phyloP scores from a whole-genome alignment of 2,888 invertebrate genomes.

The Lamellibrachia columna region DNA sequence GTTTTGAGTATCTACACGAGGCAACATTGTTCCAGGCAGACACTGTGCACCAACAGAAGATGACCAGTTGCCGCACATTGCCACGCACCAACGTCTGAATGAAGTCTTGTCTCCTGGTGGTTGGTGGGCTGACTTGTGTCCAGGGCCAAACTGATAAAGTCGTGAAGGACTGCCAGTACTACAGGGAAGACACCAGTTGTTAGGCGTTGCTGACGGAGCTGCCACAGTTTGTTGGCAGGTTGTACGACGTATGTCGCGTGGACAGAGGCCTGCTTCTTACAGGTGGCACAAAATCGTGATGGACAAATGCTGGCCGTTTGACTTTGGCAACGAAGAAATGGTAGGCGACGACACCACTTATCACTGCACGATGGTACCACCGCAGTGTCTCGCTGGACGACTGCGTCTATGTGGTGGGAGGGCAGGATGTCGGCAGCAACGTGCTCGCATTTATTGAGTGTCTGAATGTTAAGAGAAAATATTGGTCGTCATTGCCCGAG shows the following conservation, averaged over 20 bases:
- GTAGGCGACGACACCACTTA: slow-evolving; percentile 34
- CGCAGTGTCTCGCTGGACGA: slow-evolving; percentile 31
- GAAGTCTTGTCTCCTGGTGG: slow-evolving; percentile 26
- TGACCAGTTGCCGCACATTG: slow-evolving; percentile 25
- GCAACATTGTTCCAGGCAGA: slow-evolving; percentile 34
- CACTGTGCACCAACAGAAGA: slow-evolving; percentile 33
- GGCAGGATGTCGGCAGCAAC: not conserved
- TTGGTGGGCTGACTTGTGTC: slow-evolving; percentile 33
- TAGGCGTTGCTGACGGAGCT: slow-evolving; percentile 37
- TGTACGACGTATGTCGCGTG: slow-evolving; percentile 30
- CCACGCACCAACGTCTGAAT: slow-evolving; percentile 27
- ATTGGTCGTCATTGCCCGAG: no score
- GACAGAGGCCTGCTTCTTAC: no score
- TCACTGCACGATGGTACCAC: slow-evolving; percentile 35
- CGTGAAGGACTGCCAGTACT: slow-evolving; percentile 36
- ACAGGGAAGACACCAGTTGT: slow-evolving; percentile 26
- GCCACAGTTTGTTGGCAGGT: slow-evolving; percentile 36
- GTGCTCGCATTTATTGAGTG: no score
- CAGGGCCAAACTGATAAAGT: not conserved
- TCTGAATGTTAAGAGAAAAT: no score
- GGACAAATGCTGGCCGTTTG: slow-evolving; percentile 36
- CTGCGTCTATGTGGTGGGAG: slow-evolving; percentile 34
- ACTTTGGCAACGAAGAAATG: slow-evolving; percentile 35
- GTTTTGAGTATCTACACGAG: slow-evolving; percentile 30
- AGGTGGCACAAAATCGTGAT: slow-evolving; percentile 29